These are phyloP conservation scores for Parnassius glacialis DNA, from an alignment of 2,888 invertebrate species.

Conservation along the genomic window DNA sequence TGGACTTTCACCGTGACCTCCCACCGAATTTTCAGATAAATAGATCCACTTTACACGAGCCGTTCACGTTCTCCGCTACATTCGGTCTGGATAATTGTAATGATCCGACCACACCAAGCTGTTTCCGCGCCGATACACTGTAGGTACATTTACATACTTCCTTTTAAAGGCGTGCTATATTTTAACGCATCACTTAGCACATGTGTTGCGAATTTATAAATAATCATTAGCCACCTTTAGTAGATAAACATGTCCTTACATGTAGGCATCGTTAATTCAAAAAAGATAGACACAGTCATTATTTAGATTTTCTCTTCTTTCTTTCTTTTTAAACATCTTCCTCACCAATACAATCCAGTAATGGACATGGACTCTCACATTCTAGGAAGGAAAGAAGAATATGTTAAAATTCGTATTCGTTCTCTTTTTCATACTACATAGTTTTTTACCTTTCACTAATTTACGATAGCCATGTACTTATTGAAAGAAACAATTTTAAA, in stretches of 20 bases:
- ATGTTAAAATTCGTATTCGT: too few relatives aligned
- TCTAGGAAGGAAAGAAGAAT: too few relatives aligned
- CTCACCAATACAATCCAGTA: too few relatives aligned
- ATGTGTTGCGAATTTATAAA: constrained; percentile 17
- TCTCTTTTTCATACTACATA: too few relatives aligned
- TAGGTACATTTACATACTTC: not conserved
- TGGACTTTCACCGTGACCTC: constrained; percentile 75
- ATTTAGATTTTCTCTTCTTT: too few relatives aligned
- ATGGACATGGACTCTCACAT: too few relatives aligned
- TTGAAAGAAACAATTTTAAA: too few relatives aligned
- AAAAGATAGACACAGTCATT: not conserved
- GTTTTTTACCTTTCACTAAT: too few relatives aligned
- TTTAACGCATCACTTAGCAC: not conserved
- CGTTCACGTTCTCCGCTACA: constrained; percentile 51
- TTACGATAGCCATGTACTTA: too few relatives aligned
- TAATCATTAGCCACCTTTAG: constrained; percentile 9
- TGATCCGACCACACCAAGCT: constrained; percentile 42
- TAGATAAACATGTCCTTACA: constrained; percentile 7
- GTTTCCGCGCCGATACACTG: constrained; percentile 30
- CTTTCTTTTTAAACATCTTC: too few relatives aligned
- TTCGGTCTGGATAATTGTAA: constrained; percentile 55
- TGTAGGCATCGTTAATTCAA: not conserved
- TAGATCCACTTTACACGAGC: constrained; percentile 65
- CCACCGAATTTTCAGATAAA: constrained; percentile 74
- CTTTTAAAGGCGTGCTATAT: constrained; percentile 9